Evolutionary conservation across 2,888 invertebrate genomes (phyloP).

Genomic region (Drepanosiphum platanoidis): DNA sequence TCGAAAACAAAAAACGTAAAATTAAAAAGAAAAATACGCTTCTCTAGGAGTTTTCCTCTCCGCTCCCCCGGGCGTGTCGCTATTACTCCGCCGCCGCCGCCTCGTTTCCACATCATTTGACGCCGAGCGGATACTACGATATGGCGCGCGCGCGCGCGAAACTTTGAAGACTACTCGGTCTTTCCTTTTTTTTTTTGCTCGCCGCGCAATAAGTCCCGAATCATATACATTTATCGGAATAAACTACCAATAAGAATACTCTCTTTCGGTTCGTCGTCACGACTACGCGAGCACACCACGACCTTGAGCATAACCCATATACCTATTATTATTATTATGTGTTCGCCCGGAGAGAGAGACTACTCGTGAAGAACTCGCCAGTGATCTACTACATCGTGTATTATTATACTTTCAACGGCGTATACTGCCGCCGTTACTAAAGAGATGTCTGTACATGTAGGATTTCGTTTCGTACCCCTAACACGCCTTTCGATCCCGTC

Average conservation of each 20-base stretch:
- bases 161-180: constrained; percentile 1
- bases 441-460: too few species aligned
- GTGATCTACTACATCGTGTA: too few species aligned
- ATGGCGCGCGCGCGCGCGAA: constrained; percentile 1
- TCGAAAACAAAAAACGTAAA: not conserved
- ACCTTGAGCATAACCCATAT: constrained; percentile 34
- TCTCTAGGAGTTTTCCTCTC: not conserved
- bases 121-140: constrained; percentile 40
- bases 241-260: not conserved
- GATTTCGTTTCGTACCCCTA: too few species aligned
- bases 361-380: not conserved
- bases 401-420: too few species aligned
- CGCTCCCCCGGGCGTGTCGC: not conserved
- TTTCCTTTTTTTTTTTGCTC: not conserved
- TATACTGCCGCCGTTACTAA: too few species aligned
- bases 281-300: not conserved
- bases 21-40: too few species aligned
- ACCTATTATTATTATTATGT: not conserved
- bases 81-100: not conserved
- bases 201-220: too few species aligned
- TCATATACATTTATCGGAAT: too few species aligned
- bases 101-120: constrained; percentile 55
- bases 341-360: not conserved
- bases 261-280: constrained; percentile 29
- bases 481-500: constrained; percentile 1